phyloP scores from a whole-genome alignment of 2,797 vertebrate species.

The Sebastiscus tertius region DNA sequence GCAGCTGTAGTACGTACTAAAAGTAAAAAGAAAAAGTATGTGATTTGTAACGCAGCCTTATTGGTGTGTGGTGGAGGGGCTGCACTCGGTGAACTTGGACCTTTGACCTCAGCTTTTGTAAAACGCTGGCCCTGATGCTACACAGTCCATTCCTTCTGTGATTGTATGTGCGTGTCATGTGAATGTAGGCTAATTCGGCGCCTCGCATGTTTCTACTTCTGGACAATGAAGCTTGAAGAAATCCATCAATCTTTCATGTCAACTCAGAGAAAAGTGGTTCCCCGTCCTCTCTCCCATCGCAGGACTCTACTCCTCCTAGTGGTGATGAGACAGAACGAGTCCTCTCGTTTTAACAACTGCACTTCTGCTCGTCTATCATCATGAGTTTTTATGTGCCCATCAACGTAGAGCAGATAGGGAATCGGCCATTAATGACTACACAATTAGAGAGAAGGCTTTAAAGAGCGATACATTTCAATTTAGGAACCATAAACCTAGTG shows the following conservation, averaged over 20 bases:
- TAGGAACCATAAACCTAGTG: constrained; percentile 77
- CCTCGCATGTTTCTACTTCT: constrained; percentile 62
- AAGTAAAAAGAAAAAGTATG: no score
- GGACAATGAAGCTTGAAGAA: constrained; percentile 70
- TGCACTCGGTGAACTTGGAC: neutral
- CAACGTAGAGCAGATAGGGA: constrained; percentile 72
- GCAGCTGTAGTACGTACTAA: no score
- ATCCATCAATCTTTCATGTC: constrained; percentile 70
- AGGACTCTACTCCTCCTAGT: constrained; percentile 73
- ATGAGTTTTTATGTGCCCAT: constrained; percentile 74
- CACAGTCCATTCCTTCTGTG: neutral
- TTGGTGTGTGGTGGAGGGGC: neutral
- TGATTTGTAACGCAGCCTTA: no score
- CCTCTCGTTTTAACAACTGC: constrained; percentile 40
- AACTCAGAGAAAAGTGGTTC: constrained; percentile 31
- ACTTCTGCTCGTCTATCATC: constrained; percentile 64
- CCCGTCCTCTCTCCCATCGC: neutral
- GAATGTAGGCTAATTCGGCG: constrained; percentile 58
- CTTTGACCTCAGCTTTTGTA: neutral
- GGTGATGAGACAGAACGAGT: constrained; percentile 31
- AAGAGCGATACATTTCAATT: constrained; percentile 78
- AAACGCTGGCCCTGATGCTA: neutral
- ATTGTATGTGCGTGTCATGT: constrained; percentile 53
- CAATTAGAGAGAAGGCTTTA: constrained; percentile 77
- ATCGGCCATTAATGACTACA: constrained; percentile 75